phyloP scores from a whole-genome alignment of 2,113 vertebrate species.

The Cardinalis cardinalis region DNA sequence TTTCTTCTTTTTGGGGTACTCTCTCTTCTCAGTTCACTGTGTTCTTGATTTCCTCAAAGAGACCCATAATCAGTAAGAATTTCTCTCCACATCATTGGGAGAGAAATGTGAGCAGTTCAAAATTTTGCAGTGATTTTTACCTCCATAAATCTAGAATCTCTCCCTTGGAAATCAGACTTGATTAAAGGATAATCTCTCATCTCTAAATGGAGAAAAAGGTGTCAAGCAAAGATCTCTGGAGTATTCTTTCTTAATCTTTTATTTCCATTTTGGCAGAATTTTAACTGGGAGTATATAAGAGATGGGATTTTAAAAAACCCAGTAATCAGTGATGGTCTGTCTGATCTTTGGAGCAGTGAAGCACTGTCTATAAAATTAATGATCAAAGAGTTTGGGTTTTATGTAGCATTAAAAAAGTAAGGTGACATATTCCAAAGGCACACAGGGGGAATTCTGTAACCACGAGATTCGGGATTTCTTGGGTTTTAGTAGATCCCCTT shows the following conservation, averaged over 20 bases:
- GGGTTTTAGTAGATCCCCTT: background rate
- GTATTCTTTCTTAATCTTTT: background rate
- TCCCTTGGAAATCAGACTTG: background rate
- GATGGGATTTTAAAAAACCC: background rate
- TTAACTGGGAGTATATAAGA: background rate
- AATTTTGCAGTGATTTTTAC: background rate
- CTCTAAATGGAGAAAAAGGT: background rate
- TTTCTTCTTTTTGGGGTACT: background rate
- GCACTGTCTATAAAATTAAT: background rate
- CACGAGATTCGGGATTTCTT: background rate
- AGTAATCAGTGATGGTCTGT: background rate
- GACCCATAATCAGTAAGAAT: background rate
- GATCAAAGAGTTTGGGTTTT: background rate
- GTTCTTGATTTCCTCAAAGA: background rate
- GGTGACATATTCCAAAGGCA: background rate
- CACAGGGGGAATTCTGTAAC: background rate
- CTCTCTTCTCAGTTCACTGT: background rate
- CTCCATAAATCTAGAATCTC: background rate
- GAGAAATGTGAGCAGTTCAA: background rate
- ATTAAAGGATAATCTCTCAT: background rate
- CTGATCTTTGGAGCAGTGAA: background rate
- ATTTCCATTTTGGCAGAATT: background rate
- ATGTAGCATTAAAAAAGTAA: background rate
- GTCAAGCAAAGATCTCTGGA: background rate
- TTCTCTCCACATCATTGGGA: background rate